Conservation (phyloP, 2,888 invertebrate genomes). For the Euclidia mi region DNA sequence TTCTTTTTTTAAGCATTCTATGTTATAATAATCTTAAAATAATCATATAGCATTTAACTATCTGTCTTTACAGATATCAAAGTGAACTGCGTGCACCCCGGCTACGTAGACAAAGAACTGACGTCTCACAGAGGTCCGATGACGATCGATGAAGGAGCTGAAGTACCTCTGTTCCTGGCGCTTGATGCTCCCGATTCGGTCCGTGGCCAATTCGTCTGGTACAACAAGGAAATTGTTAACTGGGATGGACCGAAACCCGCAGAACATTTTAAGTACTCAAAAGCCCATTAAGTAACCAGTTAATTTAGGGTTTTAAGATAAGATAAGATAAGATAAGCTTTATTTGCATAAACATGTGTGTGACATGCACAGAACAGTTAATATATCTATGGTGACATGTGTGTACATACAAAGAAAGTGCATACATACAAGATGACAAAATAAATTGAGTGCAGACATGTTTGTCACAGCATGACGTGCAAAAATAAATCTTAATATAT, state of each 20-base stretch:
- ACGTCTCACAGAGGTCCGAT: constrained; percentile 91
- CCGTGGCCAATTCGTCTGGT: constrained; percentile 92
- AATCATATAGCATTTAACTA: not conserved
- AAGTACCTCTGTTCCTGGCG: constrained; percentile 89
- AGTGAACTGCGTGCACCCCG: constrained; percentile 93
- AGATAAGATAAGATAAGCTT: too few relatives aligned
- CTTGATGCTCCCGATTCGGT: constrained; percentile 88
- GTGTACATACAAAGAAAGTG: too few relatives aligned
- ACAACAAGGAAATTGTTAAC: constrained; percentile 86
- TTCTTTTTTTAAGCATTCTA: too few relatives aligned
- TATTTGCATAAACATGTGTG: too few relatives aligned
- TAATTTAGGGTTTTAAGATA: too few relatives aligned
- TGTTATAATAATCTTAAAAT: not conserved
- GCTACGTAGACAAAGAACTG: constrained; percentile 95
- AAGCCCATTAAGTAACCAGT: too few relatives aligned
- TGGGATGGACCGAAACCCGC: constrained; percentile 81
- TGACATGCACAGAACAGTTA: too few relatives aligned
- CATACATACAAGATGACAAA: too few relatives aligned
- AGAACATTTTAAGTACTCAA: constrained; percentile 6
- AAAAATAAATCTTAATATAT: too few relatives aligned
- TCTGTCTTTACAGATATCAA: constrained; percentile 87
- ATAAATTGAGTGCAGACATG: too few relatives aligned
- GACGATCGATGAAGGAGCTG: constrained; percentile 90
- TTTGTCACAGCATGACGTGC: too few relatives aligned
- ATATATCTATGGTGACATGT: too few relatives aligned